phyloP scores from a whole-genome alignment of 2,888 invertebrate genomes.

The Hydraecia micacea region DNA sequence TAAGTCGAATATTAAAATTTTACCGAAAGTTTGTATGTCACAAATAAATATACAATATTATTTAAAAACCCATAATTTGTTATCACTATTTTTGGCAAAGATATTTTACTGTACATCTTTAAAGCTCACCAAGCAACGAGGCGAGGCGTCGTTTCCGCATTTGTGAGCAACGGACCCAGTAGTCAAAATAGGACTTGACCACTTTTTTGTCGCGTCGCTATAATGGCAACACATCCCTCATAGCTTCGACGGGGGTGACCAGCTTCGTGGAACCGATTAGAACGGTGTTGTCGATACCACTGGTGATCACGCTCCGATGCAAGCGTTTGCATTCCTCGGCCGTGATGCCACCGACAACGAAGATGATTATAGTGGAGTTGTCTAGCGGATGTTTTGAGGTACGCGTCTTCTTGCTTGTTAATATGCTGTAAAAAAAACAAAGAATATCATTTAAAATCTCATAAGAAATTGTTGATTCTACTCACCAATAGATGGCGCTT shows the following conservation, averaged over 20 bases:
- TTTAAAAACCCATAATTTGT: constrained; percentile 19
- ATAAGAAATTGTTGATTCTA: constrained; percentile 1
- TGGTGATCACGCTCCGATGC: constrained; percentile 86
- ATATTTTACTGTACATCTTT: constrained; percentile 10
- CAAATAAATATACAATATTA: not conserved
- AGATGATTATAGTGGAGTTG: constrained; percentile 91
- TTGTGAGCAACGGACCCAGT: constrained; percentile 19
- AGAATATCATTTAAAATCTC: not conserved
- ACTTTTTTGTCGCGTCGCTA: constrained; percentile 39
- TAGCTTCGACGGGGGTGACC: constrained; percentile 83
- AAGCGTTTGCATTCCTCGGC: constrained; percentile 91
- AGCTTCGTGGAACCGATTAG: constrained; percentile 83
- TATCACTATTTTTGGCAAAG: constrained; percentile 25
- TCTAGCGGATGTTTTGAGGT: constrained; percentile 90
- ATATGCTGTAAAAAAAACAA: constrained; percentile 85
- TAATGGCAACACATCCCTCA: constrained; percentile 77
- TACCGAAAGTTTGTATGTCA: no score
- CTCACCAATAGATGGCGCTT: constrained; percentile 43
- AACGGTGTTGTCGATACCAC: constrained; percentile 85
- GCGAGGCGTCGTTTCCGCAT: constrained; percentile 21
- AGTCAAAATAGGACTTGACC: constrained; percentile 21
- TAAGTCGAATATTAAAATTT: not conserved
- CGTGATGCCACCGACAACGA: constrained; percentile 92
- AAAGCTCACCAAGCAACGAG: constrained; percentile 23
- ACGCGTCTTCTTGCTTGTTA: constrained; percentile 87